Evolutionary conservation across 2,888 invertebrate genomes (phyloP), one percentile per base, ranked within the genome.

Genomic region (Smittia aterrima): DNA sequence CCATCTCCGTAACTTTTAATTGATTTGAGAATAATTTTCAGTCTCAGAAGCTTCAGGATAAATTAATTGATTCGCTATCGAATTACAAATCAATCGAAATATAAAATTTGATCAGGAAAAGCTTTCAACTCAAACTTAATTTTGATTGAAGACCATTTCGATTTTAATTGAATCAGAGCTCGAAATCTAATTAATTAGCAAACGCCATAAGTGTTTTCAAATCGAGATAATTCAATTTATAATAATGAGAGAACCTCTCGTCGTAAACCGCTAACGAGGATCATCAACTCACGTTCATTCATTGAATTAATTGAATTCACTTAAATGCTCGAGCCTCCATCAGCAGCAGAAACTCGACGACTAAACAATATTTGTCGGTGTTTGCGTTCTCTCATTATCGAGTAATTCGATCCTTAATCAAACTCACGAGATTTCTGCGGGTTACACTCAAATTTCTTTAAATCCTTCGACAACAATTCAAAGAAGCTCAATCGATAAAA

Each of bases 271-370:
- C 25, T 25, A 64, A 25, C n/a, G 62, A 64, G 24, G 25, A 24
- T 64, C 62, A 64, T 64, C 20, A 64, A 64, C 20, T 64, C 9
- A 24, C 24, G 24, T 64, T 64, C 24, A 64, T 64, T 64, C 62
- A 64, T 24, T 11, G 25, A 9, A 24, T 24, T 64, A 64, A 64
- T 64, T 64, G n/a, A 64, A 64, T 64, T 25, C 20, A 25, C 24
- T n/a, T 64, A 7, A 24, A 25, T 11, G n/a, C 62, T 22, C 62
- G 25, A 24, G 62, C 62, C n/a, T 16, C 25, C 24, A 64, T 24
- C 22, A 64, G 11, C 62, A 25, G 24, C 62, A 64, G 62, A 64
- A 64, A 64, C n/a, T 38, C 9, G 38, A 47, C 16, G 16, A 47
- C 3, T 47, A 11, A 47, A n/a, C n/a, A 47, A 47, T n/a, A 47